Base-by-base conservation (phyloP, 2,888 invertebrate genomes). In the Drosophila peninsularis region DNA sequence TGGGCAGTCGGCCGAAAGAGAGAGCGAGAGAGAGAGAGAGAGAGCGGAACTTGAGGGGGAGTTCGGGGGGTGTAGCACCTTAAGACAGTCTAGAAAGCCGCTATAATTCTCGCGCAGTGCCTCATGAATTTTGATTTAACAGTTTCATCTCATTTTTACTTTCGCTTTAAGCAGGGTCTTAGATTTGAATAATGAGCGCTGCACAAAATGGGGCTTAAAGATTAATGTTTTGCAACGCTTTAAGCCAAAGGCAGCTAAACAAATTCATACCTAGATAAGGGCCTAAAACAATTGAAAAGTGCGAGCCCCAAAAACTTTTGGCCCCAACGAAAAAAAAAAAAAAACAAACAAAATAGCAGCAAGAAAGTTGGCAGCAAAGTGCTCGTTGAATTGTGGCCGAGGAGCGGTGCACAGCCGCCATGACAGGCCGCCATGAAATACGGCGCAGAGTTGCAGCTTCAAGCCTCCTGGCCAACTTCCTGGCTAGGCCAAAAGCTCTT, bases 151-250 rank as follows among this genome's bases (percentile, higher is more conserved):
- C 27, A 24, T 60, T 55, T 69, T 34, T n/a, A 55, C 45, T 60
- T 53, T 66, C 58, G 42, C 53, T 72, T 79, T 70, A 84, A 72
- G 78, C 66, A 37, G 27, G 50, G 58, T 66, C 77, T 80, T 73
- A 79, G 70, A 67, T 74, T 87, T 85, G 88, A 85, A 80, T 78
- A 84, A 87, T 88, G 89, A 67, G 76, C 70, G 85, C 75, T 87
- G 79, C 70, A 37, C 44, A 42, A 56, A 64, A 41, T 39, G 70
- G 62, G 56, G 44, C 58, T 75, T 78, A 61, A 68, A 54, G 70
- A 61, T 61, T 54, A 69, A 69, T 61, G 62, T 47, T 19, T 27
- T n/a, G 56, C 34, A 49, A 55, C 55, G 55, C 58, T 72, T 65
- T 44, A 62, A 71, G 61, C 49, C 39, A 42, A 60, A 69, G 37